Percentiles rank a stretch among this genome's conserved stretches.
phyloP scores from a whole-genome alignment of 1,140 invertebrate genomes.

The Drosophila obscura region DNA sequence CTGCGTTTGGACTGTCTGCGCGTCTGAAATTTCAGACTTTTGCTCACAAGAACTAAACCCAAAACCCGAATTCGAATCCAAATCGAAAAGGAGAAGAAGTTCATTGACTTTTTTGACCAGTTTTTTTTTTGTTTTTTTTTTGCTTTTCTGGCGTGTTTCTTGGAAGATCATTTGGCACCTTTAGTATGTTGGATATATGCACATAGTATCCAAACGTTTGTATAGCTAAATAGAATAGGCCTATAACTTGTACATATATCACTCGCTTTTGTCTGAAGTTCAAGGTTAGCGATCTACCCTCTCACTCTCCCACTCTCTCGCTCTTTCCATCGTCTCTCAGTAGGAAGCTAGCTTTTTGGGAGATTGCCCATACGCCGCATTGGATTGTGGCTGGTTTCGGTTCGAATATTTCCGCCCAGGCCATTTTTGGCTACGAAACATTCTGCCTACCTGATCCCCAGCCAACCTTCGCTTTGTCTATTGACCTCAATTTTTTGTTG shows the following conservation, averaged over 20 bases:
- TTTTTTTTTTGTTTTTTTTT: conserved; percentile 19
- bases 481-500: conserved; percentile 67
- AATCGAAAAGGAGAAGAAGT: conserved; percentile 49
- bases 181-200: conserved; percentile 47
- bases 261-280: conserved; percentile 68
- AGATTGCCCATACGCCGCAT: conserved; percentile 66
- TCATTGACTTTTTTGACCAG: conserved; percentile 71
- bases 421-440: conserved; percentile 13
- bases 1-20: conserved; percentile 62
- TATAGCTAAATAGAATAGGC: conserved; percentile 60
- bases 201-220: neutral
- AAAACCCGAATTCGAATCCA: conserved; percentile 21
- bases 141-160: conserved; percentile 30
- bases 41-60: conserved; percentile 8
- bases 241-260: conserved; percentile 45
- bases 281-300: conserved; percentile 55
- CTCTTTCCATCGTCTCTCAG: conserved; percentile 23
- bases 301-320: neutral
- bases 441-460: conserved; percentile 33
- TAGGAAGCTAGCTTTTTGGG: conserved; percentile 54
- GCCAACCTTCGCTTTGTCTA: conserved; percentile 70
- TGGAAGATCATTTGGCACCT: conserved; percentile 44
- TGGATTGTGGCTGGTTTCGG: conserved; percentile 21
- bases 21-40: conserved; percentile 81
- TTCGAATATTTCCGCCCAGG: conserved; percentile 59